Conservation (phyloP, 1,140 invertebrate genomes). For the Glossosoma conforme region DNA sequence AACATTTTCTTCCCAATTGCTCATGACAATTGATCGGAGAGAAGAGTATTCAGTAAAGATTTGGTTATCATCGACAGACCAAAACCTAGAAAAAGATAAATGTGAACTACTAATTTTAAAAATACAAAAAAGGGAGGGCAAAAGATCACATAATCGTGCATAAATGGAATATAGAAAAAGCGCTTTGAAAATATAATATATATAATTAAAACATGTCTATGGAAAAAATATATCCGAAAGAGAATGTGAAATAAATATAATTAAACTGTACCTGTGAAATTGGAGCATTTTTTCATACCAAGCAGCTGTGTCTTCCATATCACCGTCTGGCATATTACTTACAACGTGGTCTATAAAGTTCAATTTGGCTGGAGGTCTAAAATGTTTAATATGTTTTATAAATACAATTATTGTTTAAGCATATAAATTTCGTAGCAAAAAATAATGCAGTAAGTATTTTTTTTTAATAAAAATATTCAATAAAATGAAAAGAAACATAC, state of each 20-base stretch:
- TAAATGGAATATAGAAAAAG: too few relatives aligned
- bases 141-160: too few relatives aligned
- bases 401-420: conserved; percentile 1
- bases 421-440: neutral
- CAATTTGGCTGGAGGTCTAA: conserved; percentile 67
- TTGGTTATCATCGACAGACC: conserved; percentile 97
- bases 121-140: too few relatives aligned
- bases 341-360: conserved; percentile 97
- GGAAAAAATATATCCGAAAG: too few relatives aligned
- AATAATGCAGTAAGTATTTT: neutral
- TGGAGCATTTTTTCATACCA: conserved; percentile 93
- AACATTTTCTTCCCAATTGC: conserved; percentile 96
- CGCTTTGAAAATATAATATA: too few relatives aligned
- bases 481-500: too few relatives aligned
- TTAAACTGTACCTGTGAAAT: conserved; percentile 68
- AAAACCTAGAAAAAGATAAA: conserved; percentile 65
- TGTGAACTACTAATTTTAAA: conserved; percentile 5
- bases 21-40: conserved; percentile 92
- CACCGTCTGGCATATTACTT: conserved; percentile 90
- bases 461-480: conserved; percentile 1
- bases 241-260: conserved; percentile 15
- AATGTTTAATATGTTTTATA: conserved; percentile 33
- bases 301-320: conserved; percentile 83
- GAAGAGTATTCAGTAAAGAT: conserved; percentile 96
- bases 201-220: too few relatives aligned